Evolutionary conservation across 1,140 invertebrate species (phyloP).

Genomic region (Leptinotarsa lineolata): DNA sequence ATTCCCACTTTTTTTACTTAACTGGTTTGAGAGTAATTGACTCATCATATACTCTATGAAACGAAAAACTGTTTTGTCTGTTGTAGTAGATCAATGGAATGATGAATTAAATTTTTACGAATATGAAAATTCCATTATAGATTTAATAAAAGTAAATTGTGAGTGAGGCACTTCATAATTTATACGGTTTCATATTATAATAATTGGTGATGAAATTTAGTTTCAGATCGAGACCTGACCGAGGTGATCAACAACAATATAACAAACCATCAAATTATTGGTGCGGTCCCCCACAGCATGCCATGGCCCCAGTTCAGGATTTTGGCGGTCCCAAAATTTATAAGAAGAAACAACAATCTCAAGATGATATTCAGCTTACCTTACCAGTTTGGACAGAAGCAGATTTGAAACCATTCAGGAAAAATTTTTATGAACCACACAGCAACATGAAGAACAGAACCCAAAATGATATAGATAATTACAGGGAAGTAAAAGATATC

Average conservation of each 20-base stretch:
- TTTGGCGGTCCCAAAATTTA: constrained; percentile 58
- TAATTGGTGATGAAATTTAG: neutral
- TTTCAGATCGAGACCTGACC: constrained; percentile 63
- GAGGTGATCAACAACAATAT: constrained; percentile 62
- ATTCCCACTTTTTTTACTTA: too few species aligned
- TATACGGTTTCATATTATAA: too few species aligned
- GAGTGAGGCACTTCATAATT: too few species aligned
- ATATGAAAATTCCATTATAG: too few species aligned
- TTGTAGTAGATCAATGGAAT: too few species aligned
- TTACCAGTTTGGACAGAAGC: constrained; percentile 84
- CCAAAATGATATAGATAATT: constrained; percentile 74
- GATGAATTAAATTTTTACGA: too few species aligned
- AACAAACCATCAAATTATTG: constrained; percentile 60
- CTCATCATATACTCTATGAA: too few species aligned
- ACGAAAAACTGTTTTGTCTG: too few species aligned
- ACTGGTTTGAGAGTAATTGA: too few species aligned
- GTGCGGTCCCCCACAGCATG: constrained; percentile 56
- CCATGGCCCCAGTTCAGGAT: constrained; percentile 60
- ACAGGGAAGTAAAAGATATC: constrained; percentile 78
- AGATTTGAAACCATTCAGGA: constrained; percentile 80
- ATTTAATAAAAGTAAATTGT: too few species aligned
- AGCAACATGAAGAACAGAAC: constrained; percentile 72
- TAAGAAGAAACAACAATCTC: constrained; percentile 49
- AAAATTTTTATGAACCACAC: constrained; percentile 91
- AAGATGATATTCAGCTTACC: constrained; percentile 76